Evolutionary conservation across 2,113 vertebrate genomes (phyloP).

Genomic region (Tylochromis polylepis): DNA sequence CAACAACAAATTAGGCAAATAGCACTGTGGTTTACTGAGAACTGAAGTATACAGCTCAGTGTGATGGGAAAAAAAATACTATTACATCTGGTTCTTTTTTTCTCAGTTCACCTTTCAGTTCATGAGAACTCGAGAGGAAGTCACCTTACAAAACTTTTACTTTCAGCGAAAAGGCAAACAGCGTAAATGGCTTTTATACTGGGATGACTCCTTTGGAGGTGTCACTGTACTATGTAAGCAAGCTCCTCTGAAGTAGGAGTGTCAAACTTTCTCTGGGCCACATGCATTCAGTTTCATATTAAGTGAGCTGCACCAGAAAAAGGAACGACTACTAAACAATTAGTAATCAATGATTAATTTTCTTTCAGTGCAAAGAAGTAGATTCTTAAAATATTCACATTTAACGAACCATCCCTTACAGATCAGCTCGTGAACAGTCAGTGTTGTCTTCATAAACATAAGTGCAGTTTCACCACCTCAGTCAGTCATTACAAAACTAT

Average conservation of each 20-base stretch:
- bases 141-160: slow-evolving; percentile 28
- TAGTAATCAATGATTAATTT: not conserved
- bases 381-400: not conserved
- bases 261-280: not conserved
- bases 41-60: not conserved
- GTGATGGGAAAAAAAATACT: not conserved
- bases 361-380: not conserved
- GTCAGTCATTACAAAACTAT: not conserved
- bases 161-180: not conserved
- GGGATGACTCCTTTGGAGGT: not conserved
- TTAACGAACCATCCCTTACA: not conserved
- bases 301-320: not conserved
- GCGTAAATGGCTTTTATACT: not conserved
- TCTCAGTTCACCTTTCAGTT: slow-evolving; percentile 15
- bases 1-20: not conserved
- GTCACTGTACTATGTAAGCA: not conserved
- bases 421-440: not conserved
- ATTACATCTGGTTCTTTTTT: not conserved
- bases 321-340: not conserved
- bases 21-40: not conserved
- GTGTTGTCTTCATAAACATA: not conserved
- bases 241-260: not conserved
- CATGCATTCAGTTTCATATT: not conserved
- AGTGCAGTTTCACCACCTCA: not conserved
- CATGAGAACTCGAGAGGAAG: slow-evolving; percentile 51